A percentile compares a stretch with the other conserved stretches of the same genome.
Conservation (phyloP, 53 echinoderm and acorn worm genomes). For the Actinopyga echinites region DNA sequence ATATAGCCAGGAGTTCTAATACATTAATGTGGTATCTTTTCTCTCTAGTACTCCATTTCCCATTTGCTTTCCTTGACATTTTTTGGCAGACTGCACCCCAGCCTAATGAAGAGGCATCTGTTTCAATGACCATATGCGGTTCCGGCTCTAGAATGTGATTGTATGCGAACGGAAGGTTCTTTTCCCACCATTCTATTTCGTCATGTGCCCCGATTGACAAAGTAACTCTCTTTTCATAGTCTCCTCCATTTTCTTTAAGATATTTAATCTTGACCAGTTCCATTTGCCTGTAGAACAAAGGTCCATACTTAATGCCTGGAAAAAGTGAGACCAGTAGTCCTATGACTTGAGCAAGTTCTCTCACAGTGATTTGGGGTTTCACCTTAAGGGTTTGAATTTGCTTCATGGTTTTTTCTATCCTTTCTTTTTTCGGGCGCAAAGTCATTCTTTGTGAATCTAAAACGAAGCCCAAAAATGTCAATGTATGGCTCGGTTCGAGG, state of each 20-base stretch:
- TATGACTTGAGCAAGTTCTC: conserved; percentile 16
- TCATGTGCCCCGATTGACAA: background rate
- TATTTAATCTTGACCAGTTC: background rate
- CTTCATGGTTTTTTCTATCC: background rate
- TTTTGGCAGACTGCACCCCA: conserved; percentile 17
- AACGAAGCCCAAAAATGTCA: conserved; percentile 20
- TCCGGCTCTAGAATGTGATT: background rate
- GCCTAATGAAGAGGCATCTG: conserved; percentile 19
- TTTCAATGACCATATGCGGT: background rate
- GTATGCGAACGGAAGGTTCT: background rate
- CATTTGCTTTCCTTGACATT: conserved; percentile 6
- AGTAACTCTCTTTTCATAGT: background rate
- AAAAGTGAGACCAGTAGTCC: conserved; percentile 13
- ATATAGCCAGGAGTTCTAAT: conserved; percentile 11
- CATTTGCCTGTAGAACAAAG: background rate
- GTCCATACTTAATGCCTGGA: conserved; percentile 17
- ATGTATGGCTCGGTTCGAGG: background rate
- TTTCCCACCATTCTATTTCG: conserved; percentile 16
- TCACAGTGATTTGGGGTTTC: background rate
- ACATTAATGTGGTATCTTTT: background rate
- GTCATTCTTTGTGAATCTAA: background rate
- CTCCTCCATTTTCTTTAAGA: background rate
- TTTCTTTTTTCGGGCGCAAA: background rate
- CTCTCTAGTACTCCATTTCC: background rate
- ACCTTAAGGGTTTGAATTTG: background rate